These are phyloP conservation scores for Ptychodera flava DNA, from an alignment of 35 echinoderm and acorn worm species.

Conservation along the genomic window DNA sequence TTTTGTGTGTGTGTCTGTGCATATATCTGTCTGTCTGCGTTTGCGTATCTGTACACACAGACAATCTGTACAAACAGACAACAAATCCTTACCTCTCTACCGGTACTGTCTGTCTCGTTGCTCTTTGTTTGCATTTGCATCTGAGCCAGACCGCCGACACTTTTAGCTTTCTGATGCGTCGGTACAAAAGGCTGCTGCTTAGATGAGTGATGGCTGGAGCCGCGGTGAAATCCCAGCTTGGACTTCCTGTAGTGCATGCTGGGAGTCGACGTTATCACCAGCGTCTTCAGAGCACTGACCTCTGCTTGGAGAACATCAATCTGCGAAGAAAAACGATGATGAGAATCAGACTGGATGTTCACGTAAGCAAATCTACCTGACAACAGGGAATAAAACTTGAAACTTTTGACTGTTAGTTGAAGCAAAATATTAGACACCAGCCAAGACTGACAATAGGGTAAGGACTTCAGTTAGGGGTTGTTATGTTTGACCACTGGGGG, in stretches of 20 bases:
- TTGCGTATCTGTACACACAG: too few relatives aligned
- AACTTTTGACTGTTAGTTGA: too few relatives aligned
- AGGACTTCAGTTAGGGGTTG: too few relatives aligned
- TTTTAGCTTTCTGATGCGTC: neutral
- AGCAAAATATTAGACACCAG: too few relatives aligned
- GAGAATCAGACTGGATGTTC: too few relatives aligned
- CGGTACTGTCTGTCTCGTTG: neutral
- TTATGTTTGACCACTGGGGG: too few relatives aligned
- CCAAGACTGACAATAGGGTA: too few relatives aligned
- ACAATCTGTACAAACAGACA: too few relatives aligned
- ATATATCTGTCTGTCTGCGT: too few relatives aligned
- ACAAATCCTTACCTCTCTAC: too few relatives aligned
- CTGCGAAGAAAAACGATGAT: slow-evolving; percentile 24
- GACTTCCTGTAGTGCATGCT: slow-evolving; percentile 46
- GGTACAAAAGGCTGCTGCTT: neutral
- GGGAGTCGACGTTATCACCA: slow-evolving; percentile 81
- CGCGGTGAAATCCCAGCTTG: neutral
- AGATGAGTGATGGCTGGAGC: neutral
- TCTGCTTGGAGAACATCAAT: slow-evolving; percentile 89
- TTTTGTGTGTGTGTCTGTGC: too few relatives aligned
- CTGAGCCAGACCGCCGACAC: neutral
- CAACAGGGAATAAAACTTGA: neutral
- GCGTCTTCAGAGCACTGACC: slow-evolving; percentile 64
- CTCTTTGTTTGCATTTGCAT: neutral
- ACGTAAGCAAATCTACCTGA: too few relatives aligned